phyloP scores from a whole-genome alignment of 2,113 vertebrate species.

The Chlorodrepanis virens region DNA sequence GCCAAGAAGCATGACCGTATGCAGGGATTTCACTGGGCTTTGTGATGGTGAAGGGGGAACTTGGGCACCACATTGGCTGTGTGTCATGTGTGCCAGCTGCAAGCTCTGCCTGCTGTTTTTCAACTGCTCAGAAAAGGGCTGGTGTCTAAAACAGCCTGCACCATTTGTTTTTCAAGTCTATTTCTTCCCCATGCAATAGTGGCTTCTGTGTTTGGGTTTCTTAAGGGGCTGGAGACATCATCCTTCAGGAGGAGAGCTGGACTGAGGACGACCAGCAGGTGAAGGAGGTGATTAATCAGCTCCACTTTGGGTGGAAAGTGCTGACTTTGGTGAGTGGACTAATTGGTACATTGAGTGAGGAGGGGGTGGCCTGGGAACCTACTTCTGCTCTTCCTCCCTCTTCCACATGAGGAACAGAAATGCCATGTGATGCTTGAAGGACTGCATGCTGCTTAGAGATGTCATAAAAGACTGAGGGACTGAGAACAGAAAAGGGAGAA shows the following conservation, averaged over 20 bases:
- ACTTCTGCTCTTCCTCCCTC: background rate
- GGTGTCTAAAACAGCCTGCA: background rate
- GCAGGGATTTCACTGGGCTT: background rate
- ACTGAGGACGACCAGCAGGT: background rate
- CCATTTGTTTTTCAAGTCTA: background rate
- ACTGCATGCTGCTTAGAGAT: background rate
- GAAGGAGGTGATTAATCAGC: background rate
- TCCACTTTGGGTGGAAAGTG: background rate
- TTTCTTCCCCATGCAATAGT: background rate
- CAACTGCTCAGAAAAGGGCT: background rate
- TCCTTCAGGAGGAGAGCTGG: background rate
- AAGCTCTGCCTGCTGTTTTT: background rate
- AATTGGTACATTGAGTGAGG: background rate
- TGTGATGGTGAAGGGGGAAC: background rate
- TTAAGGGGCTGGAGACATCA: background rate
- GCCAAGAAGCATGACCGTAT: fast-evolving
- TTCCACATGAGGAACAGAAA: background rate
- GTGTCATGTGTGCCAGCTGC: background rate
- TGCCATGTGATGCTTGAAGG: background rate
- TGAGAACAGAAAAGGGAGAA: background rate
- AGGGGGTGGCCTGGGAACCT: background rate
- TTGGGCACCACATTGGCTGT: fast-evolving
- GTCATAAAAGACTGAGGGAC: background rate
- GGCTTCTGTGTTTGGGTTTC: background rate
- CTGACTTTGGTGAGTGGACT: background rate